A percentile compares a stretch with the other conserved stretches of the same genome.
phyloP scores from a whole-genome alignment of 2,113 vertebrate species.

The Xiphophorus hellerii region DNA sequence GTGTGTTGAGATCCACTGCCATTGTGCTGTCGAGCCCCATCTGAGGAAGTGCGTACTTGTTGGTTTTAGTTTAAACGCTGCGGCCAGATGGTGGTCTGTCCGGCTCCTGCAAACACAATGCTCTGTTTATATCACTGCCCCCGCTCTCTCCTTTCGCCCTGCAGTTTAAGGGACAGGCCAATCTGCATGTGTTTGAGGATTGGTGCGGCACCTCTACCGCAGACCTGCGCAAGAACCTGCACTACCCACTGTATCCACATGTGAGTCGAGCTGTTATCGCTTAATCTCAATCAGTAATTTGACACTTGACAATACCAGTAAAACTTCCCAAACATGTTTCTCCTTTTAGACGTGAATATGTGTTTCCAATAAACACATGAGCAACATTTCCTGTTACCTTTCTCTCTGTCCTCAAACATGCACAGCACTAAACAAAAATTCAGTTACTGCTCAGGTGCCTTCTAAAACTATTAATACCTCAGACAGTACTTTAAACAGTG shows the following conservation, averaged over 20 bases:
- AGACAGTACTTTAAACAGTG: neutral
- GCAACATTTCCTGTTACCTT: neutral
- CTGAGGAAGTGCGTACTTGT: conserved; percentile 14
- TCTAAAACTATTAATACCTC: neutral
- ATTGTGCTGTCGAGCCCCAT: conserved; percentile 12
- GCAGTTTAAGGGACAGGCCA: conserved; percentile 88
- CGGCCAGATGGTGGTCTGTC: conserved; percentile 17
- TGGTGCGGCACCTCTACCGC: conserved; percentile 90
- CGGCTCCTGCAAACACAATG: conserved; percentile 2
- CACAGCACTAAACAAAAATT: neutral
- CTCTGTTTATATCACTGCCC: neutral
- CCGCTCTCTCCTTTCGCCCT: conserved; percentile 6
- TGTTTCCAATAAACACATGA: neutral
- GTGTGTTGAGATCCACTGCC: neutral
- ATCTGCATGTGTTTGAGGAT: conserved; percentile 95
- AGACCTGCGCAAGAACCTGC: conserved; percentile 87
- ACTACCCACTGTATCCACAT: conserved; percentile 91
- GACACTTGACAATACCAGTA: neutral
- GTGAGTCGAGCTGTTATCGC: conserved; percentile 80
- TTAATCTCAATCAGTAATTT: neutral
- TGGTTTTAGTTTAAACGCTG: conserved; percentile 15
- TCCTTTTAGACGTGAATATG: neutral
- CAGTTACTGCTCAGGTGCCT: neutral
- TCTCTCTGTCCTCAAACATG: neutral
- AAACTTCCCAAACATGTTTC: neutral